Evolutionary conservation across 2,113 vertebrate genomes (phyloP).

Genomic region (Taxidea taxus): DNA sequence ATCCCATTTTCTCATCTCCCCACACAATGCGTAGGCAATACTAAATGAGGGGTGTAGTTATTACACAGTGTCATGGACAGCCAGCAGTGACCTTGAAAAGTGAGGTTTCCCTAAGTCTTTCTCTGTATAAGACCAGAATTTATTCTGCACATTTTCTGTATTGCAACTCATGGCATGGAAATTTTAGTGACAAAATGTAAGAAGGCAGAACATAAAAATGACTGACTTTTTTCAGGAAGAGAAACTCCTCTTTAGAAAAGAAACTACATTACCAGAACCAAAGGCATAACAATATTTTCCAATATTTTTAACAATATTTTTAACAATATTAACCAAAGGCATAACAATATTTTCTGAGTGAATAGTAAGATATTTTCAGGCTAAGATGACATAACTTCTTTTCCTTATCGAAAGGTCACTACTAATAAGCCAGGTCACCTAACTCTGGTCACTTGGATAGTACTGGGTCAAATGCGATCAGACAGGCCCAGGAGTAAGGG

Average conservation of each 20-base stretch:
- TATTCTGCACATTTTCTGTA: neutral
- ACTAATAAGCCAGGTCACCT: neutral
- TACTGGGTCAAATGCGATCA: neutral
- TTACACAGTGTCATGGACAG: neutral
- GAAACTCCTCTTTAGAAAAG: neutral
- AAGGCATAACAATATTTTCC: neutral
- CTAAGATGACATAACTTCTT: neutral
- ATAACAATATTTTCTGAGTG: neutral
- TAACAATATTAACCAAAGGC: too few relatives aligned
- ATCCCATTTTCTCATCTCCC: neutral
- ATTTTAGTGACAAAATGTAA: neutral
- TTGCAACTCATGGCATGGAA: neutral
- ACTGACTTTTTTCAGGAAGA: neutral
- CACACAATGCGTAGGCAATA: neutral
- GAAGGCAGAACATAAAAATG: neutral
- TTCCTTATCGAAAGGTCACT: neutral
- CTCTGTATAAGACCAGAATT: neutral
- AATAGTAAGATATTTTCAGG: neutral
- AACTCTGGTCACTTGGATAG: neutral
- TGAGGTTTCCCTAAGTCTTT: neutral
- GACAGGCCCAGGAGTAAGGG: neutral
- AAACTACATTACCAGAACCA: neutral
- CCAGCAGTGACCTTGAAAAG: neutral
- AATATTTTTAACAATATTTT: too few relatives aligned
- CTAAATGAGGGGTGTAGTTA: neutral